These are phyloP conservation scores for Theonella swinhoei DNA, from an alignment of 37 sponge, comb jelly and placozoan genomes.

Conservation along the genomic window DNA sequence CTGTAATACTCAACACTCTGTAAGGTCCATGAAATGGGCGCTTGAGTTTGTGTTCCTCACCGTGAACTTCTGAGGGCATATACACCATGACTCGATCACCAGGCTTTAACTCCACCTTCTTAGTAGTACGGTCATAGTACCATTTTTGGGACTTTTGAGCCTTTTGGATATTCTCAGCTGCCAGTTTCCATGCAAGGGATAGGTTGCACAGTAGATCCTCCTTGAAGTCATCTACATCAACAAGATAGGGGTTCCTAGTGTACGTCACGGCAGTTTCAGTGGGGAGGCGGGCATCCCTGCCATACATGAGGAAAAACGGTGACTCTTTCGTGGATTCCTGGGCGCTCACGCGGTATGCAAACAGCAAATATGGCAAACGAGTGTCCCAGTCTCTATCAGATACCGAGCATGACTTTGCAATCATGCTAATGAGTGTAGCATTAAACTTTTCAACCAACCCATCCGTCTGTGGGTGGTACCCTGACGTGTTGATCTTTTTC, in stretches of 20 bases:
- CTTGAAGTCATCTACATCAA: conserved; percentile 49
- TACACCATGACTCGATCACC: conserved; percentile 49
- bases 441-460: conserved; percentile 65
- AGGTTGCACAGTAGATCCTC: conserved; percentile 11
- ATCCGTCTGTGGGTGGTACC: conserved; percentile 60
- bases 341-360: conserved; percentile 47
- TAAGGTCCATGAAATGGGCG: conserved; percentile 53
- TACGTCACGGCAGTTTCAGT: conserved; percentile 30
- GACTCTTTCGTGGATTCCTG: conserved; percentile 60
- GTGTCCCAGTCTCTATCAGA: conserved; percentile 44
- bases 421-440: conserved; percentile 32
- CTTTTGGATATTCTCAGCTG: conserved; percentile 14
- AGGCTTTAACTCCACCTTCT: not conserved
- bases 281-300: conserved; percentile 47
- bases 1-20: conserved; percentile 2
- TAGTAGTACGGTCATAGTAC: conserved; percentile 12
- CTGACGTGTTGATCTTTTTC: conserved; percentile 63
- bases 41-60: conserved; percentile 29
- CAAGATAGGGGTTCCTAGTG: not conserved
- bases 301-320: conserved; percentile 58
- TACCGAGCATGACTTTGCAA: conserved; percentile 30
- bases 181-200: conserved; percentile 28
- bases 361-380: conserved; percentile 44
- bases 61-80: conserved; percentile 31
- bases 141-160: conserved; percentile 18